Evolutionary conservation across 2,113 vertebrate species (phyloP).

Genomic region (Mastomys coucha): DNA sequence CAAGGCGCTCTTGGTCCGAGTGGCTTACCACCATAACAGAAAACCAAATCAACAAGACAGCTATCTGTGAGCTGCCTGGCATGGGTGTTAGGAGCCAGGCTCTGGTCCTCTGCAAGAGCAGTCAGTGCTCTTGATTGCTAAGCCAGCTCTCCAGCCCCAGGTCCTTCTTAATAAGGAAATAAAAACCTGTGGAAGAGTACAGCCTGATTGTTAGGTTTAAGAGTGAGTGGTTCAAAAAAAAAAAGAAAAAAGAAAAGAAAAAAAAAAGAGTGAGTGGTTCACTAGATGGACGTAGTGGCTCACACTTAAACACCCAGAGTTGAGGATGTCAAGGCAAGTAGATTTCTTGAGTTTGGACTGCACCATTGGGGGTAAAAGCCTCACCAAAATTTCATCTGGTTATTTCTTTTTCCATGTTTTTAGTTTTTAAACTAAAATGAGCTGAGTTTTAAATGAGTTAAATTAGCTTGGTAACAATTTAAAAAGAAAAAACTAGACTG

Average conservation of each 20-base stretch:
- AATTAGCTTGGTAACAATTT: not conserved
- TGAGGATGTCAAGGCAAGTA: not conserved
- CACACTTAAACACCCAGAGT: not conserved
- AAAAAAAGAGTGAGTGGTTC: no score
- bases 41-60: not conserved
- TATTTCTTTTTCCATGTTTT: slow-evolving; percentile 44
- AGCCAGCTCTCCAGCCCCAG: no score
- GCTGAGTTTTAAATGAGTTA: not conserved
- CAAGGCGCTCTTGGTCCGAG: not conserved
- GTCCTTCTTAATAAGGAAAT: not conserved
- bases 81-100: not conserved
- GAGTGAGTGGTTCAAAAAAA: no score
- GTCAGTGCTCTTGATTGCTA: not conserved
- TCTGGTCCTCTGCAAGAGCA: not conserved
- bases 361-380: not conserved
- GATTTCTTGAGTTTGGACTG: not conserved
- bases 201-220: not conserved
- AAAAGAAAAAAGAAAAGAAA: no score
- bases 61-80: not conserved
- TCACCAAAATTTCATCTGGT: slow-evolving; percentile 10
- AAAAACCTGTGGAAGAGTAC: not conserved
- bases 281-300: not conserved
- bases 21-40: not conserved
- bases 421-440: not conserved
- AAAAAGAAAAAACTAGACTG: not conserved